A percentile compares a stretch with the other conserved stretches of the same genome.
These are phyloP conservation scores for Trichopria drosophilae DNA, from an alignment of 2,888 invertebrate species.

Conservation along the genomic window DNA sequence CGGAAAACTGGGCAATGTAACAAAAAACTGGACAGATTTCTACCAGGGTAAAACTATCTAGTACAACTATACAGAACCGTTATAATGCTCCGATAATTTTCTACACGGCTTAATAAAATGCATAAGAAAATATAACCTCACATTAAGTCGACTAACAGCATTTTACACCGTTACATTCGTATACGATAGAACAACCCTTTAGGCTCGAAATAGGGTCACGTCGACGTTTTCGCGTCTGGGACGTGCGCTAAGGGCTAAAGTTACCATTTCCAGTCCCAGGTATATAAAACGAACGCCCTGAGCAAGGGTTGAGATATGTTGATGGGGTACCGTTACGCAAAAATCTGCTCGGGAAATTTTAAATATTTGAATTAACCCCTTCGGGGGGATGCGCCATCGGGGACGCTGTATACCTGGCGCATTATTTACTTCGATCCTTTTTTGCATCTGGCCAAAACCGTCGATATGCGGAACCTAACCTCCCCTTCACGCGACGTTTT, in stretches of 20 bases:
- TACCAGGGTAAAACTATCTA: too few species aligned
- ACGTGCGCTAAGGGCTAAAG: slow-evolving; percentile 44
- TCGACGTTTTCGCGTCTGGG: slow-evolving; percentile 41
- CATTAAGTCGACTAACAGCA: too few species aligned
- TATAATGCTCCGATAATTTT: too few species aligned
- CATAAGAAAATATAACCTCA: too few species aligned
- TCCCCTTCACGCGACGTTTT: too few species aligned
- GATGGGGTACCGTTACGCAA: slow-evolving; percentile 50
- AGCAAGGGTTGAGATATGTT: slow-evolving; percentile 7
- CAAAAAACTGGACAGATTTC: too few species aligned
- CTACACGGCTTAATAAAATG: too few species aligned
- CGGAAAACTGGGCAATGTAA: too few species aligned
- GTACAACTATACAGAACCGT: too few species aligned
- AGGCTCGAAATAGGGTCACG: too few species aligned
- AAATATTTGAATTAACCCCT: slow-evolving; percentile 58
- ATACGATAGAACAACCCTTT: too few species aligned
- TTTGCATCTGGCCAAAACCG: slow-evolving; percentile 57
- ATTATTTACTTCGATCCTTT: slow-evolving; percentile 50
- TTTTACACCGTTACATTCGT: too few species aligned
- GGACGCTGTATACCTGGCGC: slow-evolving; percentile 45
- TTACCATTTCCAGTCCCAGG: slow-evolving; percentile 50
- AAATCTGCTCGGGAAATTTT: slow-evolving; percentile 53
- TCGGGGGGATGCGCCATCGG: slow-evolving; percentile 29
- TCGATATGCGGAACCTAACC: slow-evolving; percentile 54
- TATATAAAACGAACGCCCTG: slow-evolving; percentile 32